These are phyloP conservation scores for Eptatretus burgeri DNA, from an alignment of 2,113 vertebrate species.

Conservation along the genomic window DNA sequence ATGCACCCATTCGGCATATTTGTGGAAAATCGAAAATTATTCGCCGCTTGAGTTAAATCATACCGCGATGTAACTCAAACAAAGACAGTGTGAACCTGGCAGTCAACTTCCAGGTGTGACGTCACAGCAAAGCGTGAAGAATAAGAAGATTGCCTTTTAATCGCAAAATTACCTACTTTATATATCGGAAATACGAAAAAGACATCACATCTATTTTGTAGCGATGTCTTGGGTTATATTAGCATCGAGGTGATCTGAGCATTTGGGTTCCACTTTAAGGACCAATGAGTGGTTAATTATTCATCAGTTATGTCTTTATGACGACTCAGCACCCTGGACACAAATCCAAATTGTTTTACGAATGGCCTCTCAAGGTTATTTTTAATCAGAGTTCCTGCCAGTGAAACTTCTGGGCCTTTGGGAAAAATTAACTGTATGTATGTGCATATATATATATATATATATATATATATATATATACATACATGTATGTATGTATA, in stretches of 20 bases:
- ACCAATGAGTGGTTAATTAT: not conserved
- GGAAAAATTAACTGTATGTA: not conserved
- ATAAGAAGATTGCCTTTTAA: too few relatives aligned
- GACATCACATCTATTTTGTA: too few relatives aligned
- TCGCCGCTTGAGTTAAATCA: too few relatives aligned
- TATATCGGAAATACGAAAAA: too few relatives aligned
- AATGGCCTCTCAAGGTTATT: not conserved
- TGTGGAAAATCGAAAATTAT: too few relatives aligned
- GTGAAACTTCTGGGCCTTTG: not conserved
- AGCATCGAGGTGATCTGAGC: not conserved
- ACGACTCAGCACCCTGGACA: not conserved
- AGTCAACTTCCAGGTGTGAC: too few relatives aligned
- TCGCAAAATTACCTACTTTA: too few relatives aligned
- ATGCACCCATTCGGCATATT: too few relatives aligned
- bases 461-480: not conserved
- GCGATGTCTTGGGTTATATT: not conserved
- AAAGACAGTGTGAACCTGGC: too few relatives aligned
- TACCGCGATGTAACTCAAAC: too few relatives aligned
- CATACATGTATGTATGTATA: not conserved
- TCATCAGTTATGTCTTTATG: not conserved
- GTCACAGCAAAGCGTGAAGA: too few relatives aligned
- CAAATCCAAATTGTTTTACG: not conserved
- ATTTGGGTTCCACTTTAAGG: not conserved
- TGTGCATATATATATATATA: not conserved
- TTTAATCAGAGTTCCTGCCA: too few relatives aligned